These are phyloP conservation scores for Palaemon carinicauda DNA, from an alignment of 1,140 invertebrate species.

Conservation along the genomic window DNA sequence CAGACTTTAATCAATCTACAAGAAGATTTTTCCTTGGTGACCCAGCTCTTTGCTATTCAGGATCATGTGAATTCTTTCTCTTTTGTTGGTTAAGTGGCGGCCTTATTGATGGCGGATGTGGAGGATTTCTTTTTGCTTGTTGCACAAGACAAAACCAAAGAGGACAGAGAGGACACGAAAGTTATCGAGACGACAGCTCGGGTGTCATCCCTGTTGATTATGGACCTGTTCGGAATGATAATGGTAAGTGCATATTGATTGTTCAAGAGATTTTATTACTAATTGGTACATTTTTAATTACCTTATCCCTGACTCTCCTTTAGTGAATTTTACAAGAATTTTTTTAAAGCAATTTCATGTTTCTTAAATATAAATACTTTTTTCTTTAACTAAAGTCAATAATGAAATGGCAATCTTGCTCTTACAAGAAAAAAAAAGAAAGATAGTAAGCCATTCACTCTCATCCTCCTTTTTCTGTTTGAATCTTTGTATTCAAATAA, in stretches of 20 bases:
- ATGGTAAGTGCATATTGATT: slow-evolving; percentile 70
- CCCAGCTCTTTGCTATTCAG: slow-evolving; percentile 72
- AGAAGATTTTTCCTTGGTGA: slow-evolving; percentile 62
- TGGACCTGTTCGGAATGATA: slow-evolving; percentile 78
- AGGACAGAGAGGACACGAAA: slow-evolving; percentile 68
- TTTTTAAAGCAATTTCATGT: too few species aligned
- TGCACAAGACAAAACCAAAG: slow-evolving; percentile 72
- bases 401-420: too few species aligned
- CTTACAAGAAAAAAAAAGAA: too few species aligned
- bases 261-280: too few species aligned
- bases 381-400: too few species aligned
- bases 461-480: background rate
- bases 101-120: slow-evolving; percentile 83
- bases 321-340: too few species aligned
- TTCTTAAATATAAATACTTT: too few species aligned
- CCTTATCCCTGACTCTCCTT: too few species aligned
- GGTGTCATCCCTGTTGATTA: slow-evolving; percentile 65
- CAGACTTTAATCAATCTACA: slow-evolving; percentile 42
- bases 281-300: too few species aligned
- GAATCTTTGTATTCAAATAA: background rate
- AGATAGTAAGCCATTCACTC: background rate
- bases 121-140: slow-evolving; percentile 84
- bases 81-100: slow-evolving; percentile 91
- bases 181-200: slow-evolving; percentile 63
- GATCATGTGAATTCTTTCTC: slow-evolving; percentile 90